Conservation (phyloP, 2,888 invertebrate species). For the Acleris laterana region DNA sequence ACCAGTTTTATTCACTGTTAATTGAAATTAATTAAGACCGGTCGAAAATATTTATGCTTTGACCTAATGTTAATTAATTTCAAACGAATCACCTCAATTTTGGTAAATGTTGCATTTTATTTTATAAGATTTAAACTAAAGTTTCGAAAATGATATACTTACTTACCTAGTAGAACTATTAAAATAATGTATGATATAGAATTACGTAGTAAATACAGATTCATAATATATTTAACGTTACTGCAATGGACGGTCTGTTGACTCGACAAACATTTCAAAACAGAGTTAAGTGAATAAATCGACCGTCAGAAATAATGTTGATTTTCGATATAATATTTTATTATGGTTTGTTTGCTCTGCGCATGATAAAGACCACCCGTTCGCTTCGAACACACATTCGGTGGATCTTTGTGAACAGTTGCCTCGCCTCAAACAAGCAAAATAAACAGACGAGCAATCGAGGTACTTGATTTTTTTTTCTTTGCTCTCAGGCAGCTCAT, state of each 20-base stretch:
- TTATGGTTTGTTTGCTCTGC: conserved; percentile 75
- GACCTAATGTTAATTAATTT: too few species aligned
- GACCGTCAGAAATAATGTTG: conserved; percentile 63
- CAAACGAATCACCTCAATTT: too few species aligned
- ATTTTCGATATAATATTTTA: conserved; percentile 74
- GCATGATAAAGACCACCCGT: conserved; percentile 83
- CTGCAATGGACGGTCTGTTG: background rate
- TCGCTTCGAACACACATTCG: conserved; percentile 57
- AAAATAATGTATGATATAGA: background rate
- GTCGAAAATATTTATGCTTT: too few species aligned
- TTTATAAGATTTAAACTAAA: too few species aligned
- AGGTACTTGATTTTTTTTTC: conserved; percentile 61
- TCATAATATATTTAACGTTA: too few species aligned
- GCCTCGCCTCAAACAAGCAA: conserved; percentile 77
- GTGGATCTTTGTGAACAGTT: conserved; percentile 67
- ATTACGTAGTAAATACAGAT: too few species aligned
- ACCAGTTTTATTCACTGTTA: background rate
- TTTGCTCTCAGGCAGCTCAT: conserved; percentile 47
- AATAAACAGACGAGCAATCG: conserved; percentile 71
- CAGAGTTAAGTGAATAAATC: conserved; percentile 33
- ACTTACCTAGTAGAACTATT: background rate
- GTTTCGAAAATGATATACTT: too few species aligned
- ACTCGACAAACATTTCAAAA: conserved; percentile 24
- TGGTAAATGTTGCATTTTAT: too few species aligned
- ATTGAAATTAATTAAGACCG: background rate